Evolutionary conservation across 2,797 vertebrate genomes (phyloP).

Genomic region (Rhabdomys pumilio): DNA sequence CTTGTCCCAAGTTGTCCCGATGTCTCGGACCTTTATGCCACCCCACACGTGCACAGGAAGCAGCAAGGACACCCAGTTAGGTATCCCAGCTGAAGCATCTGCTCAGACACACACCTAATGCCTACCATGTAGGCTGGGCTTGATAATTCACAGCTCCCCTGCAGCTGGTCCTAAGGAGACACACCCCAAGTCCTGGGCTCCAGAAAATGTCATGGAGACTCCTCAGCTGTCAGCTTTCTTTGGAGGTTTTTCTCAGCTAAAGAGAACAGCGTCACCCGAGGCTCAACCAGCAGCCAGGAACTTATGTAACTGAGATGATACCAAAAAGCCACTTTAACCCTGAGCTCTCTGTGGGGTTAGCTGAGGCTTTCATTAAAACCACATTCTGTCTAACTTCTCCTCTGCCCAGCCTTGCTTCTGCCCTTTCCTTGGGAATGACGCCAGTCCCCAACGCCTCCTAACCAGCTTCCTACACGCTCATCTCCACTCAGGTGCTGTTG

Average conservation of each 20-base stretch:
- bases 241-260: background rate
- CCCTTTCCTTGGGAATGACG: background rate
- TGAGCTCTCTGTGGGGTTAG: background rate
- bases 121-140: background rate
- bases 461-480: background rate
- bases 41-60: background rate
- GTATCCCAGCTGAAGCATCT: background rate
- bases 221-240: constrained; percentile 22
- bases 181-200: constrained; percentile 6
- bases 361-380: background rate
- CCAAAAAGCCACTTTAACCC: background rate
- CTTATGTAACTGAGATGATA: background rate
- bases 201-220: background rate
- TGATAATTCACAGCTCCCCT: background rate
- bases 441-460: background rate
- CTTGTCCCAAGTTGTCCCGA: background rate
- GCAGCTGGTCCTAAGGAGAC: background rate
- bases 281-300: background rate
- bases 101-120: background rate
- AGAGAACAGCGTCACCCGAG: background rate
- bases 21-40: background rate
- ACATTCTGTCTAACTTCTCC: background rate
- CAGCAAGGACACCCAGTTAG: background rate
- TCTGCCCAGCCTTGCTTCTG: background rate
- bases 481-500: background rate